Conservation (phyloP, 2,888 invertebrate species). For the Euzophera pinguis region DNA sequence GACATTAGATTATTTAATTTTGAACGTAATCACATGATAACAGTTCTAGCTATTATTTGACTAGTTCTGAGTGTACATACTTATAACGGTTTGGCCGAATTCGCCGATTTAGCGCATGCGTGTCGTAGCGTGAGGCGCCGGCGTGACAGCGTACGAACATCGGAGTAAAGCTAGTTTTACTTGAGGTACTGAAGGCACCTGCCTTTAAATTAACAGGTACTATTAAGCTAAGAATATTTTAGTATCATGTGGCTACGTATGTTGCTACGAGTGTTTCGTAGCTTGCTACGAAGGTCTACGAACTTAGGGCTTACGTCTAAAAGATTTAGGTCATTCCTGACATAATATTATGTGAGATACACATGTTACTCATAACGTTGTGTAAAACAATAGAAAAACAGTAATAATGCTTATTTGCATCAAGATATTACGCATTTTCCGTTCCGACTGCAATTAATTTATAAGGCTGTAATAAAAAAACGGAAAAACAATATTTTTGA, state of each 20-base stretch:
- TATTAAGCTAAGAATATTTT: neutral
- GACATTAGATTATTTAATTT: neutral
- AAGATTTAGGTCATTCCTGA: too few species aligned
- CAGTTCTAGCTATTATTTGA: conserved; percentile 4
- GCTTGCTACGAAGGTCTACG: conserved; percentile 1
- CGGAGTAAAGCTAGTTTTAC: neutral
- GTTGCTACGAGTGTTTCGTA: neutral
- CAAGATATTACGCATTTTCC: neutral
- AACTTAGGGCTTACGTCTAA: neutral
- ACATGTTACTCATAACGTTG: too few species aligned
- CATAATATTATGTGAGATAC: too few species aligned
- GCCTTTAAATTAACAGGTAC: too few species aligned
- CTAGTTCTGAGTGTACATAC: neutral
- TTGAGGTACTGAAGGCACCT: neutral
- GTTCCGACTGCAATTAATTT: neutral
- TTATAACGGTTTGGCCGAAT: conserved; percentile 2
- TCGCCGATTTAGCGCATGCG: conserved; percentile 38
- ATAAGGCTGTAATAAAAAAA: neutral
- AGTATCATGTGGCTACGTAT: neutral
- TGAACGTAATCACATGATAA: neutral
- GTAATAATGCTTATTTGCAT: neutral
- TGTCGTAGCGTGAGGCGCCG: conserved; percentile 28
- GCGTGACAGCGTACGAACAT: conserved; percentile 29
- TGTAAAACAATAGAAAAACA: too few species aligned
- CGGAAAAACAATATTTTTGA: too few species aligned